Evolutionary conservation across 2,113 vertebrate genomes (phyloP).

Genomic region (Labrus mixtus): DNA sequence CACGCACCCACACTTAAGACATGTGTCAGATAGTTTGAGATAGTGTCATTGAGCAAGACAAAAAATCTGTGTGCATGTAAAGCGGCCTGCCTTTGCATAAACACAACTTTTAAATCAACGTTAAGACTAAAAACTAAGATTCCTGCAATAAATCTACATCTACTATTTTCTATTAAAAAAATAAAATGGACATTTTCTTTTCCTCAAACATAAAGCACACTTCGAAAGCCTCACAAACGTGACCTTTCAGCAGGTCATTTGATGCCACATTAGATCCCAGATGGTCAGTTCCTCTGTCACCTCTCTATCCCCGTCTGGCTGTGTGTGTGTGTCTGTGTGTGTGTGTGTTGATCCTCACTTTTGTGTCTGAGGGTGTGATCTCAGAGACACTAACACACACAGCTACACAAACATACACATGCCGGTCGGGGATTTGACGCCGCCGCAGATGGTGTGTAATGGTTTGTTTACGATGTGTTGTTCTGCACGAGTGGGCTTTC

Average conservation of each 20-base stretch:
- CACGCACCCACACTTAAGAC: too few relatives aligned
- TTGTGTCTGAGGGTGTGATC: slow-evolving; percentile 52
- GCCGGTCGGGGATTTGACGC: slow-evolving; percentile 59
- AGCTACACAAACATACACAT: slow-evolving; percentile 47
- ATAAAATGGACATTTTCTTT: too few relatives aligned
- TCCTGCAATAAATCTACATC: too few relatives aligned
- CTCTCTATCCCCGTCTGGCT: slow-evolving; percentile 51
- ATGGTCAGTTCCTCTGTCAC: slow-evolving; percentile 70
- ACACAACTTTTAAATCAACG: too few relatives aligned
- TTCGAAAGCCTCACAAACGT: slow-evolving; percentile 12
- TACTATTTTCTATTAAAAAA: too few relatives aligned
- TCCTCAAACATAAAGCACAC: too few relatives aligned
- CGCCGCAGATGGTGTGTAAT: slow-evolving; percentile 71
- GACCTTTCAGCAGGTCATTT: slow-evolving; percentile 59
- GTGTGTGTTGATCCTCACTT: slow-evolving; percentile 37
- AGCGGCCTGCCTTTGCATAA: too few relatives aligned
- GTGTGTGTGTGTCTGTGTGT: slow-evolving; percentile 48
- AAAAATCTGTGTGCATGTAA: background rate
- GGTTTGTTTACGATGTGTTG: slow-evolving; percentile 79
- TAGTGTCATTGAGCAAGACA: background rate
- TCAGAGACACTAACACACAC: slow-evolving; percentile 40
- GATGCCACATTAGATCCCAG: slow-evolving; percentile 63
- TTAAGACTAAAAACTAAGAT: too few relatives aligned
- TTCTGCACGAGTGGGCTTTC: slow-evolving; percentile 66
- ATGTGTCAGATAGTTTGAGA: background rate